These are phyloP conservation scores for Zaprionus taronus DNA, from an alignment of 1,140 invertebrate species.

Conservation along the genomic window DNA sequence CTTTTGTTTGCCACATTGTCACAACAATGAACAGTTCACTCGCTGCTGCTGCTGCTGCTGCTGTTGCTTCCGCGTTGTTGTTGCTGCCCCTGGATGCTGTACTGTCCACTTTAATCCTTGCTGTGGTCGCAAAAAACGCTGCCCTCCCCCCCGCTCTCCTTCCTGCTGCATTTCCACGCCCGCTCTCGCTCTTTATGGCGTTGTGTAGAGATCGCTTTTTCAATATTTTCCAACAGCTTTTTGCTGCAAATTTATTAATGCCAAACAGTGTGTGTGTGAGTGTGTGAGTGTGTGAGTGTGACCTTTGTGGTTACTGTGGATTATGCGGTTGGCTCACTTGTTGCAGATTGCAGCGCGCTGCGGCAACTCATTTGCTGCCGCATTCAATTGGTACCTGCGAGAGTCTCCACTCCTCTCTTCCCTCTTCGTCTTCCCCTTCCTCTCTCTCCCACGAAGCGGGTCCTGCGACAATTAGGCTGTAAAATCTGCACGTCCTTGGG, in stretches of 20 bases:
- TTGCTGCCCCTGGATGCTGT: slow-evolving; percentile 16
- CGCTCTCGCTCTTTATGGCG: slow-evolving; percentile 51
- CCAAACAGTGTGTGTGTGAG: slow-evolving; percentile 35
- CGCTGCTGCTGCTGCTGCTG: slow-evolving; percentile 14
- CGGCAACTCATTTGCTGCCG: slow-evolving; percentile 32
- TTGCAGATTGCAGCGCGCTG: slow-evolving; percentile 49
- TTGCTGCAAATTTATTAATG: slow-evolving; percentile 73
- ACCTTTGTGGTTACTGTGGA: slow-evolving; percentile 77
- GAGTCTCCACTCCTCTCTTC: neutral
- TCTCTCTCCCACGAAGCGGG: neutral
- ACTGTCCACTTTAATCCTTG: slow-evolving; percentile 79
- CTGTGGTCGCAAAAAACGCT: slow-evolving; percentile 62
- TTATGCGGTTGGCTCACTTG: slow-evolving; percentile 78
- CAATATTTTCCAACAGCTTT: slow-evolving; percentile 75
- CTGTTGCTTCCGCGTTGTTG: slow-evolving; percentile 18
- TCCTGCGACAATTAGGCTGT: slow-evolving; percentile 42
- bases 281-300: slow-evolving; percentile 43
- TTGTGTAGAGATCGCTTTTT: slow-evolving; percentile 78
- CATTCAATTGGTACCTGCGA: slow-evolving; percentile 11
- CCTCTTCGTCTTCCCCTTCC: neutral
- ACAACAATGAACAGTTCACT: slow-evolving; percentile 47
- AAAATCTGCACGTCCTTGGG: slow-evolving; percentile 41
- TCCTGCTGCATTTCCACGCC: neutral
- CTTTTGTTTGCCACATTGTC: slow-evolving; percentile 76
- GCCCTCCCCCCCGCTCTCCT: neutral